Base-by-base conservation (phyloP, 2,888 invertebrate species). In the Aphodius sticticus region DNA sequence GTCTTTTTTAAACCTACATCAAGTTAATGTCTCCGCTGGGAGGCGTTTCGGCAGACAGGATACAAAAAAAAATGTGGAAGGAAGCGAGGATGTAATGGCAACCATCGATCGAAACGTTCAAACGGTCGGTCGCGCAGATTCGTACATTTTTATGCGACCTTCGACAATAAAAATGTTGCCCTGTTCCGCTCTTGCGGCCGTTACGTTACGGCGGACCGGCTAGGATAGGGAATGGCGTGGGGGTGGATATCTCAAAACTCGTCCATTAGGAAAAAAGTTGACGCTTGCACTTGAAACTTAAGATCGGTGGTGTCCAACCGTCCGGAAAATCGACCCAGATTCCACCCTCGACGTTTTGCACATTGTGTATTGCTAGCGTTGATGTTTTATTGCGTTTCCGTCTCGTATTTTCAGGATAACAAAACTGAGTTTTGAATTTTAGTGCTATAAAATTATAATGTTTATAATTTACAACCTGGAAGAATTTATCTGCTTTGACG, bases 1-100 rank as follows among this genome's bases (percentile, higher is more conserved):
- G 53, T 53, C 53, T 53, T 53, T 53, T 53, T 53, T 53, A 53
- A 53, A 53, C 53, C 53, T 53, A 53, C 53, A 53, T 53, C 53
- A 53, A 2, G 53, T 53, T 53, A 53, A 53, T 53, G 53, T 53
- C 53, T 53, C 53, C 53, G 12, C 53, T 53, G 53, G 53, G 53
- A 53, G 3, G 53, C 53, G 53, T 53, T 53, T 53, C 53, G 53
- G 53, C 53, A 53, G 53, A 53, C 53, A 53, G 53, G 53, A 12
- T 26, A 26, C 26, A 53, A 9, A 12, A 53, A 53, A 53, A 53
- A 53, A 3, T 12, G 53, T 12, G 53, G 53, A 53, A 53, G 53
- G 53, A 53, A 53, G 53, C 9, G 53, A 7, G 12, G 53, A 53
- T 53, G 53, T 53, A 53, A 53, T 53, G 53, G 53, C 53, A n/a